Percentiles rank a stretch among this genome's conserved stretches.
phyloP scores from a whole-genome alignment of 2,888 invertebrate genomes.

The Parochlus steinenii region DNA sequence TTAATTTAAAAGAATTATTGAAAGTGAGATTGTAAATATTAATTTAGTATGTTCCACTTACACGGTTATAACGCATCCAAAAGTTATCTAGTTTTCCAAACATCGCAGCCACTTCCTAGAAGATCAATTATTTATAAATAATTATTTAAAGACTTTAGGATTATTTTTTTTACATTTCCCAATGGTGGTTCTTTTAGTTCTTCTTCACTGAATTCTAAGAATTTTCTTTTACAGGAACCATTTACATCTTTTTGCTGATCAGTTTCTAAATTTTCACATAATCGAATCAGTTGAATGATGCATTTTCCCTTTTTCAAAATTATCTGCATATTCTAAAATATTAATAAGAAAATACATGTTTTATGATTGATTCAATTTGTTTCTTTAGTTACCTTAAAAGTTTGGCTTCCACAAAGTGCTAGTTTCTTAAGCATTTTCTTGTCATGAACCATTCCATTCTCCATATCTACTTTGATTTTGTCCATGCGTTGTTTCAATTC shows the following conservation, averaged over 20 bases:
- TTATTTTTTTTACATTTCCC: conserved; percentile 16
- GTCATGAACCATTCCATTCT: conserved; percentile 33
- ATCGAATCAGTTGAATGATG: conserved; percentile 40
- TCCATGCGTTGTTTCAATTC: conserved; percentile 32
- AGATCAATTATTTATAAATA: conserved; percentile 8
- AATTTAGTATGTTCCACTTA: no score
- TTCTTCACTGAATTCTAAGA: conserved; percentile 22
- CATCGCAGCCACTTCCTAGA: conserved; percentile 33
- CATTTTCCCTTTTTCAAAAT: conserved; percentile 39
- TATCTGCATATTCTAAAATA: conserved; percentile 33
- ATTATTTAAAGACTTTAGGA: not conserved
- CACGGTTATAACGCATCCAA: conserved; percentile 44
- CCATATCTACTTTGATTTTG: conserved; percentile 37
- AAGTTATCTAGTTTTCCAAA: conserved; percentile 51
- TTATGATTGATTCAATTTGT: conserved; percentile 18
- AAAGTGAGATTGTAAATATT: no score
- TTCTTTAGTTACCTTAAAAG: conserved; percentile 31
- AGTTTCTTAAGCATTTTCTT: conserved; percentile 38
- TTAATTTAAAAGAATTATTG: no score
- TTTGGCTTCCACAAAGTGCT: conserved; percentile 42
- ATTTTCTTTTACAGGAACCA: conserved; percentile 20
- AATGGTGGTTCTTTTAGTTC: conserved; percentile 23
- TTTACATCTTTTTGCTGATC: conserved; percentile 36
- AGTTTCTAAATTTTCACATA: conserved; percentile 51
- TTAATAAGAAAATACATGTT: not conserved